A percentile compares a stretch with the other conserved stretches of the same genome.
These are phyloP conservation scores for Drosophila maculinotata DNA, from an alignment of 2,888 invertebrate genomes.

Conservation along the genomic window DNA sequence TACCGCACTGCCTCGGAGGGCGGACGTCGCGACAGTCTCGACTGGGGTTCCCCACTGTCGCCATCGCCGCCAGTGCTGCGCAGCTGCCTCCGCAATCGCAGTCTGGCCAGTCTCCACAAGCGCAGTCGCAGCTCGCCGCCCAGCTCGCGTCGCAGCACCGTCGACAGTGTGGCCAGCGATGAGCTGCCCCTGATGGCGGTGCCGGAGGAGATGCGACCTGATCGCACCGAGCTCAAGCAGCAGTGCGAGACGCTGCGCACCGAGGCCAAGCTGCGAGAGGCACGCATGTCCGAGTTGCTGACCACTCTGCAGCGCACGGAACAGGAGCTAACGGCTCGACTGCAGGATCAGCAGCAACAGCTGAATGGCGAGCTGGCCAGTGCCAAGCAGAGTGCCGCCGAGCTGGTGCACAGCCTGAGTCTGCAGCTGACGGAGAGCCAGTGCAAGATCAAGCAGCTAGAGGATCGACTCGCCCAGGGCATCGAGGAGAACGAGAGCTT, in stretches of 20 bases:
- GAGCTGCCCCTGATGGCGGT: slow-evolving; percentile 79
- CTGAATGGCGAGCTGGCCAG: slow-evolving; percentile 88
- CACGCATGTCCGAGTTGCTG: slow-evolving; percentile 91
- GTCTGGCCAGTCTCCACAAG: slow-evolving; percentile 86
- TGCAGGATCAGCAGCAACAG: slow-evolving; percentile 89
- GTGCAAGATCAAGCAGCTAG: slow-evolving; percentile 85
- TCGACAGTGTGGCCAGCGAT: slow-evolving; percentile 87
- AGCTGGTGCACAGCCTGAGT: slow-evolving; percentile 89
- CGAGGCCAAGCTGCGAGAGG: slow-evolving; percentile 90
- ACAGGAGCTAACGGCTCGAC: slow-evolving; percentile 89
- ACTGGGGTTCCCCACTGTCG: slow-evolving; percentile 91
- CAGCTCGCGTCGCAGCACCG: slow-evolving; percentile 87
- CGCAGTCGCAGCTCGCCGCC: slow-evolving; percentile 88
- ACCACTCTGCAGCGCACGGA: slow-evolving; percentile 91
- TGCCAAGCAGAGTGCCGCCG: slow-evolving; percentile 89
- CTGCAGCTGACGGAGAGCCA: slow-evolving; percentile 90
- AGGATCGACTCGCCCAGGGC: slow-evolving; percentile 87
- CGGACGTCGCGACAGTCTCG: slow-evolving; percentile 91
- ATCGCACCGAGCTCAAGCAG: slow-evolving; percentile 88
- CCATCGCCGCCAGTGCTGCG: slow-evolving; percentile 89
- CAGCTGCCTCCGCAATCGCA: slow-evolving; percentile 85
- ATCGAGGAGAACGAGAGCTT: slow-evolving; percentile 92
- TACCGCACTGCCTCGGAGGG: slow-evolving; percentile 95
- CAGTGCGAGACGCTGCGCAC: slow-evolving; percentile 90
- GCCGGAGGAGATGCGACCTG: slow-evolving; percentile 83